Evolutionary conservation across 2,888 invertebrate species (phyloP).

Genomic region (Drosophila nigritarsus): DNA sequence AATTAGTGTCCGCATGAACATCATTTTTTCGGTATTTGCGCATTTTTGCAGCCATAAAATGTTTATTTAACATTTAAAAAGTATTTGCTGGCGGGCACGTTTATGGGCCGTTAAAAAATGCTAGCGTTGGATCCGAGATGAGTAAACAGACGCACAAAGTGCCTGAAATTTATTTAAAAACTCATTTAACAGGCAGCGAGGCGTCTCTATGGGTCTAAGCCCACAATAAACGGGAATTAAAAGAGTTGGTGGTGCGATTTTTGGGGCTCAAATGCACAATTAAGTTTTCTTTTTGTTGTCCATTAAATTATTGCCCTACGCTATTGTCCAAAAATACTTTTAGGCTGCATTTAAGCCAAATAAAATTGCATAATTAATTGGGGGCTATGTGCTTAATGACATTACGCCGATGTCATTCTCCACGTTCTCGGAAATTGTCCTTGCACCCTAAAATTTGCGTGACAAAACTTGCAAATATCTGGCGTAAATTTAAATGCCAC

Average conservation of each 20-base stretch:
- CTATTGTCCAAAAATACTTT: constrained; percentile 46
- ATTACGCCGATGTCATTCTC: constrained; percentile 33
- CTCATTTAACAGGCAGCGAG: constrained; percentile 68
- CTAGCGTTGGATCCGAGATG: constrained; percentile 40
- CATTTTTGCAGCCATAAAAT: constrained; percentile 67
- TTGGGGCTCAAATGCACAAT: constrained; percentile 59
- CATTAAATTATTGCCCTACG: constrained; percentile 54
- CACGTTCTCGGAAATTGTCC: constrained; percentile 7
- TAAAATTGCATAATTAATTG: constrained; percentile 61
- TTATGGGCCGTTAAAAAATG: constrained; percentile 78
- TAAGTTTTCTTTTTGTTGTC: constrained; percentile 54
- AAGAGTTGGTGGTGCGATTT: constrained; percentile 3
- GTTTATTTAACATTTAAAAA: constrained; percentile 80
- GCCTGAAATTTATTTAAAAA: constrained; percentile 78
- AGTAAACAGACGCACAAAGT: constrained; percentile 70
- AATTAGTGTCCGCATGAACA: constrained; percentile 39
- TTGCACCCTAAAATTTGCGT: constrained; percentile 41
- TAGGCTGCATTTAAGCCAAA: constrained; percentile 9
- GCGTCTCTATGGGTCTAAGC: constrained; percentile 56
- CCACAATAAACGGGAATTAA: constrained; percentile 64
- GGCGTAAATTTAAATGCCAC: constrained; percentile 25
- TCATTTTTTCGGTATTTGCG: constrained; percentile 67
- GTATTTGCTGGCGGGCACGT: constrained; percentile 69
- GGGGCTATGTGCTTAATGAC: constrained; percentile 44
- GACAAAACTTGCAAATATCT: constrained; percentile 50